Evolutionary conservation across 2,888 invertebrate genomes (phyloP), one percentile per base, ranked within the genome.

Genomic region (Isotomurus palustris): DNA sequence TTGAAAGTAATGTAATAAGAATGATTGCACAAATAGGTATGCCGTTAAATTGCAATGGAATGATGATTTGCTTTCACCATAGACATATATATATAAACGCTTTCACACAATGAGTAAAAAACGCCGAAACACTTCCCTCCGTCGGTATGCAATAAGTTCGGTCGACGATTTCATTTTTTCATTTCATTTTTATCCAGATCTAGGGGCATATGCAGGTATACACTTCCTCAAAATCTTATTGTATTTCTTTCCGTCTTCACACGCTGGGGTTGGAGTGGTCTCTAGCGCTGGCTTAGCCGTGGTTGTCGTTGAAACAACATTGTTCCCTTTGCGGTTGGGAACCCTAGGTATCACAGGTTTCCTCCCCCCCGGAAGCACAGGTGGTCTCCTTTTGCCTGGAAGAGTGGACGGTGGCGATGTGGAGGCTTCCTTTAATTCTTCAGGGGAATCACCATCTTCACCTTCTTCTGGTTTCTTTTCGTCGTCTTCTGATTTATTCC

Each of bases 151-250:
- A n/a, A n/a, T n/a, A n/a, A n/a, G n/a, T n/a, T n/a, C n/a, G n/a
- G n/a, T n/a, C n/a, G n/a, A n/a, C n/a, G n/a, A n/a, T n/a, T n/a
- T n/a, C n/a, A n/a, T n/a, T n/a, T n/a, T n/a, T n/a, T n/a, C 32
- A 32, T 32, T 32, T 8, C 43, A 14, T 43, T 43, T 6, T 40
- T 14, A 49, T 3, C 49, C 49, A 32, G 49, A 35, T 21, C 28
- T 5, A 6, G 22, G 28, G 35, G 32, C 19, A 45, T 17, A 45
- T 3, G 27, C 17, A 3, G 49, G 49, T 22, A 49, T 49, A 22
- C 49, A 49, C 17, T 49, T 49, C 19, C 49, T 27, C 35, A 49
- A 35, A 27, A 49, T 25, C 21, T 49, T 49, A 35, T 49, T 49
- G 21, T 35, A 49, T 36, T 36, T 27, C 22, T 49, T 49, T 5